These are phyloP conservation scores for Chelidonichthys spinosus DNA, from an alignment of 2,797 vertebrate species.

Conservation along the genomic window DNA sequence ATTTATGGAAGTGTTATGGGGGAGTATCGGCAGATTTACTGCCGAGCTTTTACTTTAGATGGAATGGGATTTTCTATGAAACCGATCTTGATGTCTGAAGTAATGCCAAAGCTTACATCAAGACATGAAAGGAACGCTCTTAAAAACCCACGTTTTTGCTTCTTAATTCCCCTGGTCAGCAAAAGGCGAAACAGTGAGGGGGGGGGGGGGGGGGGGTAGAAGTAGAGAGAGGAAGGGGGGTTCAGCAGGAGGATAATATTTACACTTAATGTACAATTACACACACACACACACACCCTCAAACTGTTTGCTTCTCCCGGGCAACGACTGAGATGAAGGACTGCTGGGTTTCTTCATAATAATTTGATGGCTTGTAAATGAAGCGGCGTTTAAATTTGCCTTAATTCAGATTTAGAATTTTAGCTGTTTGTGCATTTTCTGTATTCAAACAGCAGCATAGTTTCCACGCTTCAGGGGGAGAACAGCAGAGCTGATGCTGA, in stretches of 20 bases:
- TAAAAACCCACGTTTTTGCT: slow-evolving; percentile 77
- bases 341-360: slow-evolving; percentile 32
- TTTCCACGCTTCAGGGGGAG: neutral
- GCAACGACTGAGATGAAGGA: slow-evolving; percentile 41
- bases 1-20: slow-evolving; percentile 86
- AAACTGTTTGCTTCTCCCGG: slow-evolving; percentile 33
- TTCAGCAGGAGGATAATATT: slow-evolving; percentile 41
- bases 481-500: no score
- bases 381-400: slow-evolving; percentile 22
- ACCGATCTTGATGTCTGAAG: slow-evolving; percentile 83
- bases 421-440: slow-evolving; percentile 14
- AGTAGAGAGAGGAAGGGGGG: neutral
- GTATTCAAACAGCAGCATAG: slow-evolving; percentile 7
- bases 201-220: neutral
- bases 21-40: slow-evolving; percentile 84
- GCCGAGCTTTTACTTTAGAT: slow-evolving; percentile 82
- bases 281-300: slow-evolving; percentile 17
- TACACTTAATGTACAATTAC: slow-evolving; percentile 41
- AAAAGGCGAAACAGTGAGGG: slow-evolving; percentile 58
- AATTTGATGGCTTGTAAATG: slow-evolving; percentile 35
- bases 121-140: slow-evolving; percentile 82
- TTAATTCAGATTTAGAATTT: slow-evolving; percentile 16
- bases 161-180: slow-evolving; percentile 81
- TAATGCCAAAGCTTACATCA: slow-evolving; percentile 83
- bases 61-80: slow-evolving; percentile 84